Evolutionary conservation across 2,888 invertebrate genomes (phyloP), one percentile per base, ranked within the genome.

Genomic region (Cryptocheilus praepositus): DNA sequence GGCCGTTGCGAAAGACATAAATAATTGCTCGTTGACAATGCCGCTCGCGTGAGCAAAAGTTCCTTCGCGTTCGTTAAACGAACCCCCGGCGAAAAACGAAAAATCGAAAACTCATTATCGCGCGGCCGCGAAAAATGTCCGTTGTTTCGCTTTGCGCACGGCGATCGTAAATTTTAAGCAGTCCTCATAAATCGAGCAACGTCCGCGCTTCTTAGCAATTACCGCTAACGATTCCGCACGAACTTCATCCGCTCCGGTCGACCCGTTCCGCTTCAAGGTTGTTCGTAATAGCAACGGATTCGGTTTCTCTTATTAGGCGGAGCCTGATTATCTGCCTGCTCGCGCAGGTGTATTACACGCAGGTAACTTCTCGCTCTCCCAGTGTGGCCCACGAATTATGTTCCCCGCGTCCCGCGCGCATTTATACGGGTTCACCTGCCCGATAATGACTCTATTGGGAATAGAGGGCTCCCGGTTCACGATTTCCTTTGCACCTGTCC

Each of bases 361-460:
- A 67, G 67, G 67, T 70, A 70, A 55, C 67, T 51, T 19, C 45
- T 25, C 25, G 54, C 55, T 44, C 61, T 66, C 51, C 56, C 59
- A 44, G 64, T 68, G 73, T 70, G 79, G 78, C 57, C 70, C 61
- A 70, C 70, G 73, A 77, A 77, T 76, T 66, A 73, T 64, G 51
- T 51, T 55, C 53, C 55, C 55, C 61, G 64, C 65, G 67, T 63
- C 54, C 53, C 55, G 66, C 63, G 53, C 5, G 5, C 58, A 56
- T 67, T 52, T 43, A 51, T 58, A 52, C 65, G 64, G 78, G 81
- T 80, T 81, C 82, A 82, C 83, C 82, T 82, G 82, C 81, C 62
- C 65, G 75, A 64, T 82, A 82, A 82, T 83, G 82, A 81, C 83
- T 82, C 81, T 81, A 82, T 82, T 76, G 69, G 72, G 64, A 53